Base-by-base conservation (phyloP, 2,113 vertebrate genomes). In the Hippocampus mohnikei region DNA sequence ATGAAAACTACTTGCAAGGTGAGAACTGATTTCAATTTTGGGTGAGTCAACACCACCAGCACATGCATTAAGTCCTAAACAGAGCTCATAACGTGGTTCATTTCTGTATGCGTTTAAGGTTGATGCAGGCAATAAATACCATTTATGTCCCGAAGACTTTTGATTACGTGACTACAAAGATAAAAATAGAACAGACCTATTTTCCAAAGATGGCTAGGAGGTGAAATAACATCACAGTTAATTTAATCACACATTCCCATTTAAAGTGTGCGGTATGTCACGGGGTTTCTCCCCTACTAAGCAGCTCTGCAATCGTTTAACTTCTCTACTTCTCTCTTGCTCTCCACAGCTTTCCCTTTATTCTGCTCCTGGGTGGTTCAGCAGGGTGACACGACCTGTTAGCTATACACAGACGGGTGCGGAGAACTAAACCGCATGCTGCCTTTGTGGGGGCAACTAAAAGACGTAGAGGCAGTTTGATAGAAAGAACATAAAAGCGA, bases 341-440 rank as follows among this genome's bases (percentile, higher is more conserved):
- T 81, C 76, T 87, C 86, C 88, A 80, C 85, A 84, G 84, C 85
- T 85, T 81, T 81, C 66, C 82, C 79, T 87, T 87, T 87, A 74
- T 88, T 86, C 80, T 88, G 69, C 89, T 92, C 81, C 82, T 90
- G 91, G 90, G 91, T 91, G 91, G 89, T 80, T 88, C 72, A 2
- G 72, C 67, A 69, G 84, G 79, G 78, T 86, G 87, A 90, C 85
- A 86, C 69, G 79, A 87, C 81, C 80, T 75, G 78, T 80, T 78
- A 77, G 86, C 75, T 79, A 80, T 73, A 73, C 74, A 76, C 79
- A 85, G 78, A 81, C 84, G 75, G 75, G 65, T 72, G 74, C 69
- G 66, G 55, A 81, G 70, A 64, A 81, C 70, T 81, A 69, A 87
- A 85, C 72, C 23, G 75, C 69, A 66, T 80, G 81, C 56, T 74